phyloP scores from a whole-genome alignment of 2,113 vertebrate species.

The Mormoops blainvillei region DNA sequence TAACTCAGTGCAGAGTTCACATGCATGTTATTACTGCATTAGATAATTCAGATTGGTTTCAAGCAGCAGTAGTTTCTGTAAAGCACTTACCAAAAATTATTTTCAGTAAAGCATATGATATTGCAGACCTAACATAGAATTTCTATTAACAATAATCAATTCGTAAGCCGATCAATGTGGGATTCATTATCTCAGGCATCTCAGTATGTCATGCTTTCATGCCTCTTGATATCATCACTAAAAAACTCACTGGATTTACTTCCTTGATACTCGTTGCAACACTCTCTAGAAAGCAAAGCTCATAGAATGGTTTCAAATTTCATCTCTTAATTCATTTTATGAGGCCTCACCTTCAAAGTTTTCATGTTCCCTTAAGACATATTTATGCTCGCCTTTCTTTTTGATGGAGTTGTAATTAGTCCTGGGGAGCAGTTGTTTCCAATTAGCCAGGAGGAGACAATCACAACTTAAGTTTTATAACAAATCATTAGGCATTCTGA shows the following conservation, averaged over 20 bases:
- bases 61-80: slow-evolving; percentile 17
- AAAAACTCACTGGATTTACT: background rate
- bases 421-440: slow-evolving; percentile 54
- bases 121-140: background rate
- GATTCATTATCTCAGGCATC: background rate
- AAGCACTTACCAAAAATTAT: slow-evolving; percentile 34
- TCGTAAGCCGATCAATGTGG: slow-evolving; percentile 37
- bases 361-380: slow-evolving; percentile 41
- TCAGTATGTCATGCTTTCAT: background rate
- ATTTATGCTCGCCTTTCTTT: slow-evolving; percentile 29
- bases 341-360: slow-evolving; percentile 52
- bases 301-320: background rate
- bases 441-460: slow-evolving; percentile 50
- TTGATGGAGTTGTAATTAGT: slow-evolving; percentile 50
- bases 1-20: background rate
- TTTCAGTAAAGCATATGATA: slow-evolving; percentile 37
- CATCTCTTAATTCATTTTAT: background rate
- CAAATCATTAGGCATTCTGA: slow-evolving; percentile 52
- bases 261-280: background rate
- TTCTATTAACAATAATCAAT: slow-evolving; percentile 41
- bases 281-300: slow-evolving; percentile 30
- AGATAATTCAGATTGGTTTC: background rate
- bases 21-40: background rate
- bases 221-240: background rate
- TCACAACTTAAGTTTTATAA: slow-evolving; percentile 55